These are phyloP conservation scores for Drosophila watanabei DNA, from an alignment of 1,140 invertebrate genomes.

Conservation along the genomic window DNA sequence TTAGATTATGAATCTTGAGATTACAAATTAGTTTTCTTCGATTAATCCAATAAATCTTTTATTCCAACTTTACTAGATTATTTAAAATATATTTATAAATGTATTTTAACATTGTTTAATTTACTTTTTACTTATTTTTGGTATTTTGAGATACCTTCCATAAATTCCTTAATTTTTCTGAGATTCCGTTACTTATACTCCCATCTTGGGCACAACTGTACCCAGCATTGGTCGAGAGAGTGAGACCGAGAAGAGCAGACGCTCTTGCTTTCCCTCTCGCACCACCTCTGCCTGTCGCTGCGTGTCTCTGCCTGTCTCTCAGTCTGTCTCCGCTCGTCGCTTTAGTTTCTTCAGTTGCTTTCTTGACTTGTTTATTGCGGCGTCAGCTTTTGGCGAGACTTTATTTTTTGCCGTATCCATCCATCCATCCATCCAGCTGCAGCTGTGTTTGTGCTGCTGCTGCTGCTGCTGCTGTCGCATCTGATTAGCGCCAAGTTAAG, in stretches of 20 bases:
- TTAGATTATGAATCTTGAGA: background rate
- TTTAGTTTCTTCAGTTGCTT: constrained; percentile 41
- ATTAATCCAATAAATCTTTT: too few species aligned
- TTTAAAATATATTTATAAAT: background rate
- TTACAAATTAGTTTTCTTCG: too few species aligned
- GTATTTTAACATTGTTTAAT: background rate
- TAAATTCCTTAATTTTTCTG: background rate
- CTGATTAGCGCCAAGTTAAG: constrained; percentile 45
- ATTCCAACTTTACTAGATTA: too few species aligned
- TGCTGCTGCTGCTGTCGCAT: constrained; percentile 43
- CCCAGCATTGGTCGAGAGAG: constrained; percentile 2
- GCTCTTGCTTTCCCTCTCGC: background rate
- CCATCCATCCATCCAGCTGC: constrained; percentile 17
- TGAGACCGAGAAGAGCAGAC: constrained; percentile 9
- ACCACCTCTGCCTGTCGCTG: constrained; percentile 2
- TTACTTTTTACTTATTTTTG: background rate
- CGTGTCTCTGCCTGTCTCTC: constrained; percentile 10
- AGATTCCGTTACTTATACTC: background rate
- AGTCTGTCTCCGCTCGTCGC: constrained; percentile 28
- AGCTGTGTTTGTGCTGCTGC: constrained; percentile 26
- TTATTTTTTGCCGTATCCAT: constrained; percentile 31
- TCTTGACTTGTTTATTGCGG: constrained; percentile 65
- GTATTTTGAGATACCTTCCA: too few species aligned
- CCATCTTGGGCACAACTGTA: constrained; percentile 4
- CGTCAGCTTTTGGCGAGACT: constrained; percentile 74